These are phyloP conservation scores for Drosophila subobscura DNA, from an alignment of 1,140 invertebrate species.

Conservation along the genomic window DNA sequence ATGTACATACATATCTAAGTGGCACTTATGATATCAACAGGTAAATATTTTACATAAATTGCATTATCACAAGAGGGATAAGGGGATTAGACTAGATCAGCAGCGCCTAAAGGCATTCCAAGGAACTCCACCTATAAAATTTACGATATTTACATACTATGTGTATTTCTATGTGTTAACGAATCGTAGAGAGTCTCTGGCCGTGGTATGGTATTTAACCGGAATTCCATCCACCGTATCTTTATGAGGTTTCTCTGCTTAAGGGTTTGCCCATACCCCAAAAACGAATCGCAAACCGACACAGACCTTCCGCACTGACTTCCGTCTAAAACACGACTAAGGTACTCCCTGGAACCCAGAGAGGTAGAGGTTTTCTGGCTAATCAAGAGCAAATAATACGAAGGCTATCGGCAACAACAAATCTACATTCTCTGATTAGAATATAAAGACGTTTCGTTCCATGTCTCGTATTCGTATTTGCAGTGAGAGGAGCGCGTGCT, in stretches of 20 bases:
- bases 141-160: no score
- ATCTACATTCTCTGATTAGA: conserved; percentile 67
- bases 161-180: no score
- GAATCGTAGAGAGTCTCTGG: no score
- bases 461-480: conserved; percentile 32
- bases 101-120: no score
- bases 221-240: no score
- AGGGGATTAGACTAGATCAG: no score
- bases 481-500: conserved; percentile 41
- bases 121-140: no score
- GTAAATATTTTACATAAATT: no score
- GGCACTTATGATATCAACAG: no score
- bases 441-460: conserved; percentile 46
- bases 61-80: no score
- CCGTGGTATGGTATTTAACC: no score
- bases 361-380: conserved; percentile 34
- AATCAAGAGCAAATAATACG: conserved; percentile 72
- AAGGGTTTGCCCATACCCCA: conserved; percentile 1
- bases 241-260: no score
- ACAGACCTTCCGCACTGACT: conserved; percentile 49
- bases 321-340: conserved; percentile 65
- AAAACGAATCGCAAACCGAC: conserved; percentile 5
- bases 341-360: conserved; percentile 5
- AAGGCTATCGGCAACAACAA: conserved; percentile 68
- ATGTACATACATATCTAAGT: background rate